A percentile compares a stretch with the other conserved stretches of the same genome.
These are phyloP conservation scores for Taenioides sp. DNA, from an alignment of 2,797 vertebrate genomes.

Conservation along the genomic window DNA sequence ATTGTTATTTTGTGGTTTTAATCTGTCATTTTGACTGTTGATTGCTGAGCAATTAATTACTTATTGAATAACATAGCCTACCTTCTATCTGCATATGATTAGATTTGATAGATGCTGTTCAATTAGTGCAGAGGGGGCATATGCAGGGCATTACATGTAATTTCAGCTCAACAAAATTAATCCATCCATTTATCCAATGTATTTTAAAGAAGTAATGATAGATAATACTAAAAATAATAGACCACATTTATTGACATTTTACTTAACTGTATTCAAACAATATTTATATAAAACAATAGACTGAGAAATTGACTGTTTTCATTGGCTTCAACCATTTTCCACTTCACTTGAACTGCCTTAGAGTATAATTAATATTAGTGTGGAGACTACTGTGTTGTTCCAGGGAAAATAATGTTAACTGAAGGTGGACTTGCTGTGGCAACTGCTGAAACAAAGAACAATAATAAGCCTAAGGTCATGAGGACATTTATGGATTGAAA, in stretches of 20 bases:
- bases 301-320: constrained; percentile 1
- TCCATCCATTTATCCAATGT: neutral
- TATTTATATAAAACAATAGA: constrained; percentile 6
- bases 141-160: neutral
- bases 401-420: constrained; percentile 20
- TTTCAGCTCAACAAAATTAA: neutral
- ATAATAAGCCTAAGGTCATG: constrained; percentile 5
- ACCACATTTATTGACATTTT: constrained; percentile 3
- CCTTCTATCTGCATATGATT: neutral
- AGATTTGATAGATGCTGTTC: neutral
- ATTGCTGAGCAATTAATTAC: too few relatives aligned
- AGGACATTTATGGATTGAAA: constrained; percentile 8
- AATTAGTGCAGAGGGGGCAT: neutral
- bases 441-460: constrained; percentile 31
- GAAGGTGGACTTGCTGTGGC: constrained; percentile 12
- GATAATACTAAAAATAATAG: neutral
- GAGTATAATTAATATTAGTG: constrained; percentile 15
- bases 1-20: constrained; percentile 37
- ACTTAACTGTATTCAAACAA: neutral
- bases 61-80: too few relatives aligned
- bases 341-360: constrained; percentile 1
- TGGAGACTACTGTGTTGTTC: constrained; percentile 17
- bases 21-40: constrained; percentile 7
- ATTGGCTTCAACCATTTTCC: neutral
- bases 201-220: constrained; percentile 7